Evolutionary conservation across 2,888 invertebrate species (phyloP), one percentile per base, ranked within the genome.

Genomic region (Spilosoma lubricipeda): DNA sequence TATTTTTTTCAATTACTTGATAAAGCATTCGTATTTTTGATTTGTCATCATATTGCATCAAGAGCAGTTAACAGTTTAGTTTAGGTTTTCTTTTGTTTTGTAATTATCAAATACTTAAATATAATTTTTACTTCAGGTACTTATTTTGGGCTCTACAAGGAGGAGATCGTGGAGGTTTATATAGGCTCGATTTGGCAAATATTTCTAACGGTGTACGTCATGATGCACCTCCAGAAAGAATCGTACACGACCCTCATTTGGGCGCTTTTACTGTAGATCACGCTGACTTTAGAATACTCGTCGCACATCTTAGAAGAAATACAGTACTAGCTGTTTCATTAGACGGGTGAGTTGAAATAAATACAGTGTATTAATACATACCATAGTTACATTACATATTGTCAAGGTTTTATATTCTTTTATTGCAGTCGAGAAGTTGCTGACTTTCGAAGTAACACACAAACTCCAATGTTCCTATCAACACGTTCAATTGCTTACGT

Each of bases 201-300:
- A 97, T 98, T 70, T 97, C 97, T 73, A 98, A 97, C 85, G 97
- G 97, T 2, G 97, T 97, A 2, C 97, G 96, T 74, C 97, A 97
- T 86, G 97, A 97, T 88, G 96, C 97, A 0, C 96, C 95, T 72
- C 97, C 97, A 0, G 96, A 97, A 86, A 91, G 96, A 70, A 97
- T 98, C 73, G 94, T 97, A 8, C 96, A 96, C 70, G 97, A 97
- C 80, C 93, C 96, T 1, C 94, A 97, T 85, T 93, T 98, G n/a
- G 97, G 97, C 9, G 97, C 98, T 0, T 98, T 99, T 87, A 97
- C 98, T 0, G 97, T 98, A 1, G 98, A 99, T 88, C 97, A 98
- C 84, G 96, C 97, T 1, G 98, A 98, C 89, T 98, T 98, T 87
- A 96, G 98, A 77, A 93, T 99, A 9, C 96, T 98, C 20, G 97